Evolutionary conservation across 2,113 vertebrate species (phyloP).

Genomic region (Hiodon alosoides): DNA sequence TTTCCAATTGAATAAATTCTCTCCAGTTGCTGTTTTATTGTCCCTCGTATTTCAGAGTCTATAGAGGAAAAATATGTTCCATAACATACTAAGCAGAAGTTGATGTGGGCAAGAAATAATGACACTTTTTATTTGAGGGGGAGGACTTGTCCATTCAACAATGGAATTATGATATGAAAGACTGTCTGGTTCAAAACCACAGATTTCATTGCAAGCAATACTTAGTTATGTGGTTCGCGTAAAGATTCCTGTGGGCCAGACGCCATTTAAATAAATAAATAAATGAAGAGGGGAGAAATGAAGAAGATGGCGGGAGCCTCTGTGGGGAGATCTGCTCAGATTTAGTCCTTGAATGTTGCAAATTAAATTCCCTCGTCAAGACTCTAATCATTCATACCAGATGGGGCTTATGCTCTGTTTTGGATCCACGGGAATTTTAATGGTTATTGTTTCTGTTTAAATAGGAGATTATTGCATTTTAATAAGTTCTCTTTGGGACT

Average conservation of each 20-base stretch:
- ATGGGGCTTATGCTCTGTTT: constrained; percentile 95
- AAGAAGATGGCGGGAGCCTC: constrained; percentile 82
- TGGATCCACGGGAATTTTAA: constrained; percentile 99
- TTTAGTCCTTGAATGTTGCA: constrained; percentile 98
- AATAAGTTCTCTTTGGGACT: constrained; percentile 99
- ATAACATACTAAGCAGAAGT: not conserved
- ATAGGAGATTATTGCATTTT: constrained; percentile 99
- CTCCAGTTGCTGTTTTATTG: constrained; percentile 10
- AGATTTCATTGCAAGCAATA: not conserved
- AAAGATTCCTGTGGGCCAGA: constrained; percentile 18
- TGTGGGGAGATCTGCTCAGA: constrained; percentile 88
- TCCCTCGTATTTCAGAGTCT: constrained; percentile 7
- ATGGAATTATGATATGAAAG: constrained; percentile 10
- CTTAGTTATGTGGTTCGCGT: constrained; percentile 17
- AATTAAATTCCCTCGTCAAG: constrained; percentile 99
- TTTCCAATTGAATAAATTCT: not conserved
- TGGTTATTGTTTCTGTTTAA: constrained; percentile 99
- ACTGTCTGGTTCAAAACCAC: constrained; percentile 14
- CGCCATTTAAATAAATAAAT: constrained; percentile 46
- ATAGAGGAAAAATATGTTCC: not conserved
- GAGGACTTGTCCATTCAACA: constrained; percentile 7
- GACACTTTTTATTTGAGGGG: not conserved
- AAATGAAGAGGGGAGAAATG: constrained; percentile 53
- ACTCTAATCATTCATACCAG: constrained; percentile 99
- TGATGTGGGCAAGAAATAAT: constrained; percentile 8